Percentiles rank a stretch among this genome's conserved stretches.
Evolutionary conservation across 2,888 invertebrate species (phyloP).

Genomic region (Epirrhoe alternata): DNA sequence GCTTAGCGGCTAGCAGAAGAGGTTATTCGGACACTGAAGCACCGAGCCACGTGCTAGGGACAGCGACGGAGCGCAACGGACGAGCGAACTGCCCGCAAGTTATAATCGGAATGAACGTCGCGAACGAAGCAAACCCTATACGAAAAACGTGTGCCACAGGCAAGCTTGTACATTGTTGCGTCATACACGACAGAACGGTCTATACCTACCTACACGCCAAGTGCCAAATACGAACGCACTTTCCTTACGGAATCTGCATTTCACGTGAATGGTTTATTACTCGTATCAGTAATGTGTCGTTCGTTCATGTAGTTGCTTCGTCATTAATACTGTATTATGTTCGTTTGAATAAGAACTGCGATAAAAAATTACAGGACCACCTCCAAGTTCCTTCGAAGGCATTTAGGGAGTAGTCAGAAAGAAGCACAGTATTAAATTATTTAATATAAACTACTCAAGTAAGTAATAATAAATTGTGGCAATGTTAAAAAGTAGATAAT

Average conservation of each 20-base stretch:
- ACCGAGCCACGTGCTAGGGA: slow-evolving; percentile 74
- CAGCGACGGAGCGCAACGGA: slow-evolving; percentile 51
- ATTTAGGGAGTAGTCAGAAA: too few relatives aligned
- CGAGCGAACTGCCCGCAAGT: slow-evolving; percentile 63
- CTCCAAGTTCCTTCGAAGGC: too few relatives aligned
- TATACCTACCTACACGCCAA: slow-evolving; percentile 3
- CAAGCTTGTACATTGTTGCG: slow-evolving; percentile 63
- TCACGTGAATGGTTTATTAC: slow-evolving; percentile 3
- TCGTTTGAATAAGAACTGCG: not conserved
- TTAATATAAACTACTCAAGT: too few relatives aligned
- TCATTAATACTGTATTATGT: not conserved
- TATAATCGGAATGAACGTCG: slow-evolving; percentile 70
- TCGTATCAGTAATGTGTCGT: not conserved
- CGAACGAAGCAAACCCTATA: slow-evolving; percentile 34
- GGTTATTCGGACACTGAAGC: slow-evolving; percentile 64
- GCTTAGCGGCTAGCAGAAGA: slow-evolving; percentile 44
- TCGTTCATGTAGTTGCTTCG: not conserved
- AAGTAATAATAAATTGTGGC: too few relatives aligned
- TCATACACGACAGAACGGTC: slow-evolving; percentile 48
- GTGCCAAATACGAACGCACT: slow-evolving; percentile 26
- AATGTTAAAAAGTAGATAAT: too few relatives aligned
- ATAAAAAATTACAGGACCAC: too few relatives aligned
- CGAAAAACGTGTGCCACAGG: slow-evolving; percentile 45
- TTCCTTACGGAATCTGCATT: slow-evolving; percentile 15
- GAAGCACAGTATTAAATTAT: too few relatives aligned